Conservation (phyloP, 2,797 vertebrate species). For the Hapalemur alaotrensis region DNA sequence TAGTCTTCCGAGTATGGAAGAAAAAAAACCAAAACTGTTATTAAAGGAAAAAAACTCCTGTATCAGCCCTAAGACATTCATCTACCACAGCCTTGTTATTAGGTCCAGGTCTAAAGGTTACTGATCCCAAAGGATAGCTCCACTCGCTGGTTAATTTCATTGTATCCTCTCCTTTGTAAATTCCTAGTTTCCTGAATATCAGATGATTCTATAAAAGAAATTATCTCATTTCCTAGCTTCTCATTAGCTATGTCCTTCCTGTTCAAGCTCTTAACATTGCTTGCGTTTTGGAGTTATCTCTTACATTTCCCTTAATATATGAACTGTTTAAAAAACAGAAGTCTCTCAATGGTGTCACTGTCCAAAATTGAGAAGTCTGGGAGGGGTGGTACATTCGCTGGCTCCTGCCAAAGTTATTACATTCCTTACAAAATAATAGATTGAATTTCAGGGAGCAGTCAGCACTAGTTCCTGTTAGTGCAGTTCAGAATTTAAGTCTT, state of each 20-base stretch:
- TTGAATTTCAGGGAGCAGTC: neutral
- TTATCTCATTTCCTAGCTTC: constrained; percentile 66
- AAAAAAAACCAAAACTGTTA: neutral
- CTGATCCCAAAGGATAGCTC: constrained; percentile 24
- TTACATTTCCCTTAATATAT: constrained; percentile 59
- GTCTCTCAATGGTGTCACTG: constrained; percentile 48
- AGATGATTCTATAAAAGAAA: constrained; percentile 59
- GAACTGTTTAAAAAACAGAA: constrained; percentile 55
- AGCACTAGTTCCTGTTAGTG: neutral
- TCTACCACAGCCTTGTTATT: neutral
- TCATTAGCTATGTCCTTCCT: constrained; percentile 68
- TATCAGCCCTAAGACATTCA: neutral
- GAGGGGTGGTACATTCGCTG: neutral
- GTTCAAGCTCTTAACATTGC: constrained; percentile 43
- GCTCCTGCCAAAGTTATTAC: neutral
- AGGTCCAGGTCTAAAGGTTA: neutral
- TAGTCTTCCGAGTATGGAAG: neutral
- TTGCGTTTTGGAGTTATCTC: constrained; percentile 62
- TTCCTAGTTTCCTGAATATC: constrained; percentile 62
- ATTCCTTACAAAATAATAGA: neutral
- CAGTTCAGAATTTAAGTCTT: neutral
- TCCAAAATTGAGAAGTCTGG: neutral
- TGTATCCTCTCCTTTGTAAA: constrained; percentile 49
- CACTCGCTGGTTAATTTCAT: constrained; percentile 54
- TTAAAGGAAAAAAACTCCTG: neutral